Conservation (phyloP, 2,888 invertebrate species). For the Helicoverpa assulta region DNA sequence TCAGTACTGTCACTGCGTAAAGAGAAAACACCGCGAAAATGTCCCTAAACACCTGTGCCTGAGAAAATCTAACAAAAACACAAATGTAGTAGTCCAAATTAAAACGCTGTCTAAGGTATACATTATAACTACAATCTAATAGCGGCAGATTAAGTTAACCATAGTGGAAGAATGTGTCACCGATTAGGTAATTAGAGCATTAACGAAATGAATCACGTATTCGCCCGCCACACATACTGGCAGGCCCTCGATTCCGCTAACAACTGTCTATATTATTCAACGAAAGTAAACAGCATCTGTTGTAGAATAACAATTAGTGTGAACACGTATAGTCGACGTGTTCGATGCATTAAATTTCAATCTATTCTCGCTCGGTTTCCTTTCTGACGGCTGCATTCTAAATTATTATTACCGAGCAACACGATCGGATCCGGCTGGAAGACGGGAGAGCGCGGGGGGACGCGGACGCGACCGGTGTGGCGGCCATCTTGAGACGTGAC, state of each 20-base stretch:
- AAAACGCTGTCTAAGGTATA: conserved; percentile 3
- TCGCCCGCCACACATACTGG: conserved; percentile 69
- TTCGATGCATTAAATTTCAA: conserved; percentile 87
- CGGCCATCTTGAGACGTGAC: conserved; percentile 91
- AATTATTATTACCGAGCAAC: conserved; percentile 86
- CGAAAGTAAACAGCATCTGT: conserved; percentile 88
- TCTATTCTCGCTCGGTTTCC: conserved; percentile 88
- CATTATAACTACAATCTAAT: conserved; percentile 13
- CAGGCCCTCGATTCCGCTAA: conserved; percentile 78
- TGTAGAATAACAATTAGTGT: conserved; percentile 86
- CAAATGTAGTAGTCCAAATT: conserved; percentile 6
- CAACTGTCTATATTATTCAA: conserved; percentile 82
- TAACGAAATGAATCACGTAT: conserved; percentile 76
- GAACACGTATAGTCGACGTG: conserved; percentile 80
- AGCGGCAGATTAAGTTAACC: conserved; percentile 26
- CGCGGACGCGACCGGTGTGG: conserved; percentile 83
- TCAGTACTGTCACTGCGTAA: background rate
- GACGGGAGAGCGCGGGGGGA: conserved; percentile 82
- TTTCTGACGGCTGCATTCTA: conserved; percentile 86
- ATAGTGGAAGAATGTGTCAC: conserved; percentile 52
- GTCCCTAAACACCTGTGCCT: background rate
- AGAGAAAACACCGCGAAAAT: background rate
- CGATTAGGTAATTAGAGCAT: conserved; percentile 65
- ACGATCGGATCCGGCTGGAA: conserved; percentile 86
- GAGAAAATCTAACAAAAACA: conserved; percentile 2